A percentile compares a stretch with the other conserved stretches of the same genome.
These are phyloP conservation scores for Phrynocephalus vlangalii DNA, from an alignment of 2,797 vertebrate species.

Conservation along the genomic window DNA sequence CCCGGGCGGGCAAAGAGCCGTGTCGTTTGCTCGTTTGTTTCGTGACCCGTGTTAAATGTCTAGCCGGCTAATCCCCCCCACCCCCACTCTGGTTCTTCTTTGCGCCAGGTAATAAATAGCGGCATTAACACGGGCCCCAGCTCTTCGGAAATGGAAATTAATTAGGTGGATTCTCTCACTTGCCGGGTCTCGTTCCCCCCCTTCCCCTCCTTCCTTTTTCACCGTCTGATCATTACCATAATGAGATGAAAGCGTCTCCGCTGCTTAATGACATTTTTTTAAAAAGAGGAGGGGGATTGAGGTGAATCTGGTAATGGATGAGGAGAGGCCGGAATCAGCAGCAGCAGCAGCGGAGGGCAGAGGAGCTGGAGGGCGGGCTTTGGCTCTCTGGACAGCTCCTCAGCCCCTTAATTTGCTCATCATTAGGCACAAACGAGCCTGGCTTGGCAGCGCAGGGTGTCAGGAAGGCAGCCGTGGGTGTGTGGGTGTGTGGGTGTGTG, in stretches of 20 bases:
- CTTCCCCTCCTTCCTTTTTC: background rate
- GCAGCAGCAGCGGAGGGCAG: background rate
- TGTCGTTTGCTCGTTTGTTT: background rate
- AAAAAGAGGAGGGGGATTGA: conserved; percentile 3
- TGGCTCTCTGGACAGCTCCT: background rate
- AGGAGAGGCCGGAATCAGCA: background rate
- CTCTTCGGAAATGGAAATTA: conserved; percentile 79
- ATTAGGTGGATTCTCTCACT: conserved; percentile 81
- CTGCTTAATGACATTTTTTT: conserved; percentile 76
- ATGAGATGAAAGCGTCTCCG: conserved; percentile 81
- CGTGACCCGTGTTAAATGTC: conserved; percentile 70
- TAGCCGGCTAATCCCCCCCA: conserved; percentile 63
- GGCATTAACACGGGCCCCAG: conserved; percentile 72
- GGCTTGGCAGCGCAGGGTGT: no score
- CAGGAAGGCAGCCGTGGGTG: no score
- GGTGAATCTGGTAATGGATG: conserved; percentile 67
- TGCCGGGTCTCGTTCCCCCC: conserved; percentile 49
- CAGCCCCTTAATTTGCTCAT: no score
- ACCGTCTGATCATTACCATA: conserved; percentile 79
- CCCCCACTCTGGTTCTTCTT: conserved; percentile 51
- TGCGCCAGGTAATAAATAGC: conserved; percentile 69
- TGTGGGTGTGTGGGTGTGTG: no score
- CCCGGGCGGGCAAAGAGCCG: background rate
- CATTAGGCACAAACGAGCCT: no score
- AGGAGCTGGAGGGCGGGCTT: background rate